These are phyloP conservation scores for Drosophila maculinotata DNA, from an alignment of 2,888 invertebrate species.

Conservation along the genomic window DNA sequence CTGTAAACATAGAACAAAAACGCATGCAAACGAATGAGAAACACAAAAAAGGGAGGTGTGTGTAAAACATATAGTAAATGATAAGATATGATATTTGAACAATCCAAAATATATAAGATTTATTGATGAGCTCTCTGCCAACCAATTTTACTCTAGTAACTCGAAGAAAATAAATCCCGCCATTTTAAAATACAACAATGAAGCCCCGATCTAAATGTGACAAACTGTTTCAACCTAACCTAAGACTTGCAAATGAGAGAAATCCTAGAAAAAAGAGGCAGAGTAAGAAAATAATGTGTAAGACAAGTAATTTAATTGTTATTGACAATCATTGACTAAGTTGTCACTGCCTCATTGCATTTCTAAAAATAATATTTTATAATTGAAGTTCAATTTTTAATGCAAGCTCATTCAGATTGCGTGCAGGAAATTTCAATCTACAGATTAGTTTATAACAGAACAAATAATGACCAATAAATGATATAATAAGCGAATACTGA, in stretches of 20 bases:
- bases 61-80: neutral
- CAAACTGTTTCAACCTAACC: too few species aligned
- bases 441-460: neutral
- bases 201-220: too few species aligned
- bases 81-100: neutral
- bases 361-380: constrained; percentile 26
- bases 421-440: constrained; percentile 36
- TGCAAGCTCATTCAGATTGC: constrained; percentile 6
- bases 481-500: neutral
- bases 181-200: too few species aligned
- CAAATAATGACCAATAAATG: constrained; percentile 11
- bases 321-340: too few species aligned
- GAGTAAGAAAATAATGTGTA: neutral
- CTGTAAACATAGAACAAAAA: constrained; percentile 54
- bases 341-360: neutral
- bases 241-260: too few species aligned
- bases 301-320: neutral
- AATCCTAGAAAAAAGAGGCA: too few species aligned
- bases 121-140: too few species aligned
- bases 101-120: too few species aligned
- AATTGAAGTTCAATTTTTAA: constrained; percentile 4
- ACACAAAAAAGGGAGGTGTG: neutral
- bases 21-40: constrained; percentile 27
- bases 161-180: too few species aligned
- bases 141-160: too few species aligned